These are phyloP conservation scores for Metalampra italica DNA, from an alignment of 2,888 invertebrate genomes.

Conservation along the genomic window DNA sequence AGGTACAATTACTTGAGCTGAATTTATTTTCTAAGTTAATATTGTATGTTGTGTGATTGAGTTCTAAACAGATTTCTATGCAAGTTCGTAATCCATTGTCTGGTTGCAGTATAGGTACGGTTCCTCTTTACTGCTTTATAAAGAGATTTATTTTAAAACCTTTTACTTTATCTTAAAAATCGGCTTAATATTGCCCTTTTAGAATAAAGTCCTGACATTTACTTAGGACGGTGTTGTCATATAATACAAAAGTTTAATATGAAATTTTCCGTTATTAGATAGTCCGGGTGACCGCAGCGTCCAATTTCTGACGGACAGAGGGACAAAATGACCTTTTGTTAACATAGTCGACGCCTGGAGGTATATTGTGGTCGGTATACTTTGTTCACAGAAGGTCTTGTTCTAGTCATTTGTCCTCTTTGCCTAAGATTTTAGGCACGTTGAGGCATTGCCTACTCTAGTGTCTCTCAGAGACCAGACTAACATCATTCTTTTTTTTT, in stretches of 20 bases:
- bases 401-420: background rate
- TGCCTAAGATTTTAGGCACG: background rate
- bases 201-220: background rate
- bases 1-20: no score
- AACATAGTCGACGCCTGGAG: slow-evolving; percentile 2
- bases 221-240: slow-evolving; percentile 3
- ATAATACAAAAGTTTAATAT: slow-evolving; percentile 5
- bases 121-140: no score
- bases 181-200: background rate
- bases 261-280: slow-evolving; percentile 3
- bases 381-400: background rate
- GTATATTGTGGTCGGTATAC: background rate
- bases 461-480: background rate
- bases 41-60: no score
- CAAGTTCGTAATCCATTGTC: no score
- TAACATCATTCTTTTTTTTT: no score
- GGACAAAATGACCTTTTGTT: slow-evolving; percentile 10
- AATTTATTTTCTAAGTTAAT: no score
- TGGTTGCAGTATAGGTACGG: no score
- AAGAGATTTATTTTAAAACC: no score
- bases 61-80: no score
- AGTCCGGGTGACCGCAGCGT: background rate
- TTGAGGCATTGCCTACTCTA: background rate
- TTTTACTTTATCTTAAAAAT: background rate
- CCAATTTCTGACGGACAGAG: slow-evolving; percentile 4